These are phyloP conservation scores for Drosophila miranda DNA, from an alignment of 1,140 invertebrate genomes.

Conservation along the genomic window DNA sequence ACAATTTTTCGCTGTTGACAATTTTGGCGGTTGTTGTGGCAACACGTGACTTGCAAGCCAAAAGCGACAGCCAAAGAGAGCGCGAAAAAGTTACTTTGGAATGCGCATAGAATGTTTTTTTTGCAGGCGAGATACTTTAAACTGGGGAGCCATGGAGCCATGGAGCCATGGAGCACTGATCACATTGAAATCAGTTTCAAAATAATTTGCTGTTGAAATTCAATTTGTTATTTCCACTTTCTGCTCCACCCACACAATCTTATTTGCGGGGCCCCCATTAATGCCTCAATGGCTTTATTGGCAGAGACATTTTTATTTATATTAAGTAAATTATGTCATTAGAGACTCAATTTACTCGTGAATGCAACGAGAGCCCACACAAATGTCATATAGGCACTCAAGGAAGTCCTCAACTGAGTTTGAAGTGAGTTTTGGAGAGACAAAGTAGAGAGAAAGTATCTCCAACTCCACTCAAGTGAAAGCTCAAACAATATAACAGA, in stretches of 20 bases:
- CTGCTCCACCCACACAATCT: slow-evolving; percentile 5
- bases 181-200: slow-evolving; percentile 80
- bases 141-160: slow-evolving; percentile 50
- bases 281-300: slow-evolving; percentile 71
- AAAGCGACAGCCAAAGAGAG: slow-evolving; percentile 21
- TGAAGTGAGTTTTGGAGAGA: slow-evolving; percentile 6
- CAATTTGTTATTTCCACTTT: slow-evolving; percentile 77
- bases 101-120: slow-evolving; percentile 56
- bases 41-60: slow-evolving; percentile 79
- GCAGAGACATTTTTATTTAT: slow-evolving; percentile 64
- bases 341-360: slow-evolving; percentile 54
- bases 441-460: neutral
- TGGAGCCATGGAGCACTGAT: slow-evolving; percentile 42
- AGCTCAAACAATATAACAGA: no score
- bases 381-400: slow-evolving; percentile 46
- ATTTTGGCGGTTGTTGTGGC: slow-evolving; percentile 80
- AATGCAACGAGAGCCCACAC: slow-evolving; percentile 40
- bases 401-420: slow-evolving; percentile 10
- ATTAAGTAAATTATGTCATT: slow-evolving; percentile 75
- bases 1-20: slow-evolving; percentile 80
- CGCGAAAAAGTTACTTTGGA: slow-evolving; percentile 54
- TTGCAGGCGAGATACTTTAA: slow-evolving; percentile 50
- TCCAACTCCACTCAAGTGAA: no score
- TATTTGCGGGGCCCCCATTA: slow-evolving; percentile 35
- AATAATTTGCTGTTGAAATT: slow-evolving; percentile 78